Evolutionary conservation across 2,113 vertebrate genomes (phyloP).

Genomic region (Plestiodon gilberti): DNA sequence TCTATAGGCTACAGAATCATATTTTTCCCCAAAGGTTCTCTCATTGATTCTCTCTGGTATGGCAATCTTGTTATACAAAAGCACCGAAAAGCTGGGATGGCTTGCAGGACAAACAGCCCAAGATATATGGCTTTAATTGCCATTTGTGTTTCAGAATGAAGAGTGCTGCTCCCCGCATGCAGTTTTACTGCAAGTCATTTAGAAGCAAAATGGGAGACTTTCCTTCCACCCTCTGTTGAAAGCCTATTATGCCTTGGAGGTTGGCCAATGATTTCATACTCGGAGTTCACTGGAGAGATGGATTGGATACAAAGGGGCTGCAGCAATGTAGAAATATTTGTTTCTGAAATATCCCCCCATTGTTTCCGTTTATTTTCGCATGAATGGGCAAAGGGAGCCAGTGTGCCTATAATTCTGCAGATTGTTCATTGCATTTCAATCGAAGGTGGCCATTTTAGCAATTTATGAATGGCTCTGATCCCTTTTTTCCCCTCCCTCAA

Average conservation of each 20-base stretch:
- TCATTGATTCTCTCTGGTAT: neutral
- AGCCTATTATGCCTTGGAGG: neutral
- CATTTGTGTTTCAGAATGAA: slow-evolving; percentile 1
- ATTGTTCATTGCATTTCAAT: neutral
- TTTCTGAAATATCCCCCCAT: neutral
- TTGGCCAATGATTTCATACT: neutral
- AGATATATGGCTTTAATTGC: slow-evolving; percentile 27
- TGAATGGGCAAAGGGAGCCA: neutral
- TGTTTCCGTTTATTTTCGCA: neutral
- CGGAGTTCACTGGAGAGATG: slow-evolving; percentile 1
- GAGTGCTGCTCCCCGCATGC: neutral
- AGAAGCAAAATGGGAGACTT: neutral
- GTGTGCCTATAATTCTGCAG: neutral
- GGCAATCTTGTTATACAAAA: slow-evolving; percentile 16
- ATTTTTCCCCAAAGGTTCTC: neutral
- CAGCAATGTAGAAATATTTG: neutral
- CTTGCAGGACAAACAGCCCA: neutral
- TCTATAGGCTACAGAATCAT: neutral
- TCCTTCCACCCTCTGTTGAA: neutral
- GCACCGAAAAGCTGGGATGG: neutral
- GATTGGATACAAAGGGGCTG: neutral
- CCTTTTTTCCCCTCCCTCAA: neutral
- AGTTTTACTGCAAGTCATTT: neutral
- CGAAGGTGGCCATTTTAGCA: neutral
- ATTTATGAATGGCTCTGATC: neutral